Base-by-base conservation (phyloP, 2,797 vertebrate genomes). In the Otus scops region DNA sequence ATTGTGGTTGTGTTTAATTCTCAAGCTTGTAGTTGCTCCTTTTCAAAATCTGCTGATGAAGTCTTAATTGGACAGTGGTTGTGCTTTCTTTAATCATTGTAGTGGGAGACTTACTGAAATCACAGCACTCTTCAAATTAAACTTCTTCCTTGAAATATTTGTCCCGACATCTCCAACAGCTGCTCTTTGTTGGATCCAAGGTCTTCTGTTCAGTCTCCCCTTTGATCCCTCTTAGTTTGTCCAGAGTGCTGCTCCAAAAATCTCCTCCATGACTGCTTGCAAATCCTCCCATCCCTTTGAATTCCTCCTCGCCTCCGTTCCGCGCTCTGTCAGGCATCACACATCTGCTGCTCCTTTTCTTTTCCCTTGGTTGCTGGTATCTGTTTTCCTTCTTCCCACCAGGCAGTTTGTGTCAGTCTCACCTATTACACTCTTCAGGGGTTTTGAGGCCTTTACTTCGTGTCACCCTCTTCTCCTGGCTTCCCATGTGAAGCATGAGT, bases 311-410 rank as follows among this genome's bases (percentile, higher is more conserved):
- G 4, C 17, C 43, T 71, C 17, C 57, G 50, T n/a, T 19, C 68
- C 34, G 28, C 0, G 0, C 41, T 85, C 24, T n/a, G 13, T 19
- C 13, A 64, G 54, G 50, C 57, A 26, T 48, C 39, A 13, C 17
- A 14, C 48, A 11, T 19, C 51, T 30, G 5, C 36, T 75, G 59
- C 54, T 79, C 12, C 54, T 76, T 32, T 2, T 69, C 71, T 80
- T 54, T 74, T 70, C 22, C 36, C 18, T 28, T 54, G 27, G 10
- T 28, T 77, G 53, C 64, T 84, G 56, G 4, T 60, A 18, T 85
- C 60, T 45, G 19, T 65, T 60, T 82, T 48, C 28, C 38, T 92
- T 59, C 43, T 57, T 70, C 36, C 48, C 30, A 28, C 36, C n/a
- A 22, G 36, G 27, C 22, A 60, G 45, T 71, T 67, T 80, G 10